A percentile compares a stretch with the other conserved stretches of the same genome.
Conservation (phyloP, 2,113 vertebrate genomes). For the Hyperoodon ampullatus region DNA sequence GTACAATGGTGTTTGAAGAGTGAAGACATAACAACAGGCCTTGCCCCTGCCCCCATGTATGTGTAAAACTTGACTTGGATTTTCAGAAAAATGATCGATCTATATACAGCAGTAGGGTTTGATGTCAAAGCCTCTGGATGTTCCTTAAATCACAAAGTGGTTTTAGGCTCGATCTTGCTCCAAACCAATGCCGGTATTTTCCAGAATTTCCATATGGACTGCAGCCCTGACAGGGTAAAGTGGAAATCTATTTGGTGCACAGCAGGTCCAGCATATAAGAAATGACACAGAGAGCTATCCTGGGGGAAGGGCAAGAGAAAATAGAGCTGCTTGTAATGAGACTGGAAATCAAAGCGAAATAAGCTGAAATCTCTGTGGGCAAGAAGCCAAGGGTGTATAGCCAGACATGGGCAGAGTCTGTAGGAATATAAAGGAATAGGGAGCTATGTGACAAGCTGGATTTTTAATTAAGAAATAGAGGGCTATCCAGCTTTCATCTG, state of each 20-base stretch:
- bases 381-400: background rate
- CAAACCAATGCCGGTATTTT: background rate
- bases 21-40: background rate
- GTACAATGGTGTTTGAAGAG: background rate
- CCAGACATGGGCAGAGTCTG: background rate
- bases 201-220: constrained; percentile 16
- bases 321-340: background rate
- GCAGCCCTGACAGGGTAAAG: background rate
- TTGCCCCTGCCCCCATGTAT: background rate
- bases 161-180: background rate
- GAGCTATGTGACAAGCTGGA: background rate
- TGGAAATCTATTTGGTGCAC: constrained; percentile 22
- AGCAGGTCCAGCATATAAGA: background rate
- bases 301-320: background rate
- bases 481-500: background rate
- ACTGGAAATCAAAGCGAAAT: constrained; percentile 6
- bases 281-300: background rate
- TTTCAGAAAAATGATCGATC: constrained; percentile 26
- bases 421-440: background rate
- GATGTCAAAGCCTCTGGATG: background rate
- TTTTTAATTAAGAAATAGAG: background rate
- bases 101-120: background rate
- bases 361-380: background rate
- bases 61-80: background rate
- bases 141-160: background rate